These are phyloP conservation scores for Drosophila gunungcola DNA, from an alignment of 1,140 invertebrate species.

Conservation along the genomic window DNA sequence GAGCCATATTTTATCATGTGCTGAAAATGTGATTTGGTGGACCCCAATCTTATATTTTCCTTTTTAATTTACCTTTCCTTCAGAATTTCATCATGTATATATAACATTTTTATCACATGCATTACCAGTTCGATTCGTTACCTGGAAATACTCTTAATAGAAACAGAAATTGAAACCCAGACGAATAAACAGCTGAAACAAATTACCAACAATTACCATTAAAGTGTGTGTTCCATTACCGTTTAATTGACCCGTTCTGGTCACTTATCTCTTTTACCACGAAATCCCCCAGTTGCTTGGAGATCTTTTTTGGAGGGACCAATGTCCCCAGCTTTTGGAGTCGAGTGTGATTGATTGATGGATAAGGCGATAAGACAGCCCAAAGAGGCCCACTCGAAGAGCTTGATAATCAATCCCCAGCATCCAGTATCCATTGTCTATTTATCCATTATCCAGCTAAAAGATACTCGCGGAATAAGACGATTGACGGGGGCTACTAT, in stretches of 20 bases:
- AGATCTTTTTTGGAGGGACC: slow-evolving; percentile 24
- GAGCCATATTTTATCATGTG: no score
- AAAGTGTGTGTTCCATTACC: slow-evolving; percentile 63
- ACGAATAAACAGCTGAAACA: slow-evolving; percentile 42
- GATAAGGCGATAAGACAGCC: slow-evolving; percentile 55
- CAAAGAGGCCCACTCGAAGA: slow-evolving; percentile 24
- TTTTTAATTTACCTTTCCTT: no score
- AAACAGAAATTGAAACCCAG: slow-evolving; percentile 2
- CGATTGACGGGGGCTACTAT: slow-evolving; percentile 2
- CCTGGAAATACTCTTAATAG: background rate
- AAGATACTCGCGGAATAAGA: slow-evolving; percentile 1
- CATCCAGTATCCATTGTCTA: slow-evolving; percentile 15
- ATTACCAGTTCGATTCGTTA: background rate
- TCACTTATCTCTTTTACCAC: background rate
- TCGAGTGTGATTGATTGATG: slow-evolving; percentile 67
- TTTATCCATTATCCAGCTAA: slow-evolving; percentile 5
- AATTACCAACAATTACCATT: slow-evolving; percentile 60
- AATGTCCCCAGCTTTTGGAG: slow-evolving; percentile 50
- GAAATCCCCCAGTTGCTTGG: background rate
- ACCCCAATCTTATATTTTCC: no score
- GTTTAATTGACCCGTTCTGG: slow-evolving; percentile 54
- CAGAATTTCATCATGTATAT: no score
- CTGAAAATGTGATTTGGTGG: no score
- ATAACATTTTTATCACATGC: no score
- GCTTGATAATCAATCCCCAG: slow-evolving; percentile 5